Percentiles rank a stretch among this genome's conserved stretches.
phyloP scores from a whole-genome alignment of 2,797 vertebrate species.

The Parauchenoglanis ngamensis region DNA sequence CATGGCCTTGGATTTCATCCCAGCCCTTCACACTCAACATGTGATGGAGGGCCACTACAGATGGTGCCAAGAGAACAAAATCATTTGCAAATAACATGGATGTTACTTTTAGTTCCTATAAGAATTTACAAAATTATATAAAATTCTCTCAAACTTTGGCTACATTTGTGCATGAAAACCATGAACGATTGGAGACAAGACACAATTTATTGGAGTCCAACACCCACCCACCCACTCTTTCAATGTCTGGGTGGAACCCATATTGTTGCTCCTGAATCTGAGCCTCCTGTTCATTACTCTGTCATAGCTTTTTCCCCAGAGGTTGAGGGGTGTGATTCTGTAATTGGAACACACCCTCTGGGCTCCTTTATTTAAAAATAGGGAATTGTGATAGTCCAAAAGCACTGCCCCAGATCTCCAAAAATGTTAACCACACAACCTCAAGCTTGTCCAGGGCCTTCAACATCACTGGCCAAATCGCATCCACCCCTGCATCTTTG shows the following conservation, averaged over 20 bases:
- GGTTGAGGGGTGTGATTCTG: neutral
- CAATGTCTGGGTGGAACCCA: neutral
- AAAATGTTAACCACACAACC: slow-evolving; percentile 17
- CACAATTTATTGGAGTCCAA: neutral
- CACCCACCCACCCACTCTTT: neutral
- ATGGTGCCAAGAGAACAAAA: neutral
- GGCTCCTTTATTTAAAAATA: slow-evolving; percentile 5
- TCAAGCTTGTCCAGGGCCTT: neutral
- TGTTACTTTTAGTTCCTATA: neutral
- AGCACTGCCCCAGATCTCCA: neutral
- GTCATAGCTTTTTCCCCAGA: neutral
- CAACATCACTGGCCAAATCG: neutral
- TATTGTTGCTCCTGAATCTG: neutral
- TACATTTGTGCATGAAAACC: neutral
- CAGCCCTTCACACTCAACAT: neutral
- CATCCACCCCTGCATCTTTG: neutral
- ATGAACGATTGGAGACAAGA: neutral
- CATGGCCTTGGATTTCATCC: neutral
- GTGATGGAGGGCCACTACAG: neutral
- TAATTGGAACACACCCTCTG: slow-evolving; percentile 3
- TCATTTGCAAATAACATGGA: neutral
- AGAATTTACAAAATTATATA: no score
- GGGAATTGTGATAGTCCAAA: neutral
- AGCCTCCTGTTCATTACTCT: neutral
- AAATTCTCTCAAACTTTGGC: neutral